A percentile compares a stretch with the other conserved stretches of the same genome.
Conservation (phyloP, 1,140 invertebrate species). For the Glomeris maerens region DNA sequence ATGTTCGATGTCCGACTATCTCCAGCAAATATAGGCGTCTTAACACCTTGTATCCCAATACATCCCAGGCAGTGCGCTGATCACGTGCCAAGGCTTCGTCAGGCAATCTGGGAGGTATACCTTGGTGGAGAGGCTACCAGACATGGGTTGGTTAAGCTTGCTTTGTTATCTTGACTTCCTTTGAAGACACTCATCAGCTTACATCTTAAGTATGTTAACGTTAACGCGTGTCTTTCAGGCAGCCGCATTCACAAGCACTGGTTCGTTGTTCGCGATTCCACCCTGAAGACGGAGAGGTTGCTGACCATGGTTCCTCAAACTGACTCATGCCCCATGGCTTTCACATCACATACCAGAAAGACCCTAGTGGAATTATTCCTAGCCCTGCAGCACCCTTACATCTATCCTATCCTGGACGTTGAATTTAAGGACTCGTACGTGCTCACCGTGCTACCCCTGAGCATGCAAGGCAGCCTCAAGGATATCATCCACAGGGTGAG, state of each 20-base stretch:
- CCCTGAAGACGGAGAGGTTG: slow-evolving; percentile 64
- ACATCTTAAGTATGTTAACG: slow-evolving; percentile 7
- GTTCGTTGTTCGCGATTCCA: slow-evolving; percentile 68
- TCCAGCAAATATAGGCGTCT: background rate
- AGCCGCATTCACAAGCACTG: slow-evolving; percentile 71
- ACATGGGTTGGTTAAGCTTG: slow-evolving; percentile 43
- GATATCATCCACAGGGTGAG: slow-evolving; percentile 73
- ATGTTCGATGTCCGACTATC: background rate
- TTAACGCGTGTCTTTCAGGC: slow-evolving; percentile 38
- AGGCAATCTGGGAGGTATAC: slow-evolving; percentile 48
- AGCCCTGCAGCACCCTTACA: slow-evolving; percentile 76
- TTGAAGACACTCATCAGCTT: background rate
- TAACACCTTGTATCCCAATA: slow-evolving; percentile 4
- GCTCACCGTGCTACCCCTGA: slow-evolving; percentile 62
- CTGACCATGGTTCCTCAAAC: slow-evolving; percentile 54
- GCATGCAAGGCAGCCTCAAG: slow-evolving; percentile 65
- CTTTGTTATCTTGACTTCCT: slow-evolving; percentile 3
- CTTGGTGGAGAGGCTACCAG: slow-evolving; percentile 54
- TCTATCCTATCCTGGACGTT: slow-evolving; percentile 72
- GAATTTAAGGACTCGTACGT: slow-evolving; percentile 45
- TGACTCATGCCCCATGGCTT: slow-evolving; percentile 37
- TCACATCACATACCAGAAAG: slow-evolving; percentile 37
- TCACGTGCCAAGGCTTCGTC: slow-evolving; percentile 46
- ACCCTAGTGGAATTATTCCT: slow-evolving; percentile 65
- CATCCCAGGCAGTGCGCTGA: slow-evolving; percentile 20